These are phyloP conservation scores for Polydrusus tereticollis DNA, from an alignment of 2,888 invertebrate species.

Conservation along the genomic window DNA sequence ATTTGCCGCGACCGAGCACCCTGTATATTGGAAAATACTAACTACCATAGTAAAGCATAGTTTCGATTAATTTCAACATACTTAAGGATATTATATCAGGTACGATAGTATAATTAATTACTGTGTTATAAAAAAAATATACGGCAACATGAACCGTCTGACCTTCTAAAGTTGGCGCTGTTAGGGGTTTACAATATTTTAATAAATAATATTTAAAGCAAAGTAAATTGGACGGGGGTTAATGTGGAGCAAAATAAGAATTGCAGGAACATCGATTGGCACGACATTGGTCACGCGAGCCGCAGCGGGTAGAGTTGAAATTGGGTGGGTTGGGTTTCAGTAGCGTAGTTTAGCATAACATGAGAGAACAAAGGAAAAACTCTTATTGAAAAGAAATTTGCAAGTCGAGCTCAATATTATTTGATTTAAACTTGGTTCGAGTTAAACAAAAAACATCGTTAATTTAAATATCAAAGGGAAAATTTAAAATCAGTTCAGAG, in stretches of 20 bases:
- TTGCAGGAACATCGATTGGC: constrained; percentile 29
- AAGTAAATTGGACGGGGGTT: constrained; percentile 8
- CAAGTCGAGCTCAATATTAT: neutral
- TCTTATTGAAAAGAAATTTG: neutral
- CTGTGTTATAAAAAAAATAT: no score
- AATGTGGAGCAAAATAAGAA: constrained; percentile 19
- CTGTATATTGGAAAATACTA: no score
- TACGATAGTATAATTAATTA: no score
- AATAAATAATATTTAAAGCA: constrained; percentile 14
- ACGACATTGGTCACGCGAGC: constrained; percentile 21
- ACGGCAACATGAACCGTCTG: neutral
- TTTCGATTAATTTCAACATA: no score
- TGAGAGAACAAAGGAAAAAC: neutral
- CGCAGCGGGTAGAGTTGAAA: constrained; percentile 15
- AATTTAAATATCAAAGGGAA: no score
- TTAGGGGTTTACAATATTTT: neutral
- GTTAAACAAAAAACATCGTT: no score
- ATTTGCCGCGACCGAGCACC: no score
- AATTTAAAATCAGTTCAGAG: no score
- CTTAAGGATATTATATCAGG: no score
- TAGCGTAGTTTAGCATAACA: neutral
- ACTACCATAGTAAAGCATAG: no score
- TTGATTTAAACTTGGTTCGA: no score
- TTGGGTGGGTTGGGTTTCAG: constrained; percentile 12
- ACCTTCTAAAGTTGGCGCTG: neutral